Evolutionary conservation across 2,888 invertebrate species (phyloP).

Genomic region (Sphaerolaimus hirsutus): DNA sequence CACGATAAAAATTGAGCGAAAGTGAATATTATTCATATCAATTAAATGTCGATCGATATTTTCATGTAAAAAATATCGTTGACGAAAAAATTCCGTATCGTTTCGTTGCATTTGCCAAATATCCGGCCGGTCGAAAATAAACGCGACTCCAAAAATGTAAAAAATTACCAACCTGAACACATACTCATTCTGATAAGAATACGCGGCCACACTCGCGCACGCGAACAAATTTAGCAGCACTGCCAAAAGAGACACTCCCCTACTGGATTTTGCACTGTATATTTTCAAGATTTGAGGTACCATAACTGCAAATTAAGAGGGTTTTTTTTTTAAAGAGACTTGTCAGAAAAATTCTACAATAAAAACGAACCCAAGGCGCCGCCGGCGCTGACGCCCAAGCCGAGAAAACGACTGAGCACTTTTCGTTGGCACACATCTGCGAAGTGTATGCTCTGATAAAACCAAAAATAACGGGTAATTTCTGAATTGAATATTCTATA

Average conservation of each 20-base stretch:
- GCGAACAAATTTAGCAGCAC: constrained; percentile 65
- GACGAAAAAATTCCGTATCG: too few species aligned
- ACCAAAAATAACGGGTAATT: constrained; percentile 2
- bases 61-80: too few species aligned
- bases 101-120: too few species aligned
- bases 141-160: neutral
- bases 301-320: constrained; percentile 43
- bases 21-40: too few species aligned
- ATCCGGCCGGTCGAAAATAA: too few species aligned
- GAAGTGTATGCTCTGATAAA: constrained; percentile 28
- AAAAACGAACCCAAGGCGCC: constrained; percentile 45
- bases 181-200: constrained; percentile 63
- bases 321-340: neutral
- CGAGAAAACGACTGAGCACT: constrained; percentile 61
- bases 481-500: too few species aligned
- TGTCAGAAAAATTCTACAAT: neutral
- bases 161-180: constrained; percentile 49
- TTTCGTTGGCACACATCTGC: constrained; percentile 63
- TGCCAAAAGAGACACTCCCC: constrained; percentile 62
- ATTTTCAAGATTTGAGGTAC: constrained; percentile 89
- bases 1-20: too few species aligned
- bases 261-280: constrained; percentile 49
- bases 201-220: constrained; percentile 61
- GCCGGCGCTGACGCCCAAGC: constrained; percentile 66
- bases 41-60: too few species aligned